Conservation (phyloP, 2,797 vertebrate genomes). For the Rhadinocentrus ornatus region DNA sequence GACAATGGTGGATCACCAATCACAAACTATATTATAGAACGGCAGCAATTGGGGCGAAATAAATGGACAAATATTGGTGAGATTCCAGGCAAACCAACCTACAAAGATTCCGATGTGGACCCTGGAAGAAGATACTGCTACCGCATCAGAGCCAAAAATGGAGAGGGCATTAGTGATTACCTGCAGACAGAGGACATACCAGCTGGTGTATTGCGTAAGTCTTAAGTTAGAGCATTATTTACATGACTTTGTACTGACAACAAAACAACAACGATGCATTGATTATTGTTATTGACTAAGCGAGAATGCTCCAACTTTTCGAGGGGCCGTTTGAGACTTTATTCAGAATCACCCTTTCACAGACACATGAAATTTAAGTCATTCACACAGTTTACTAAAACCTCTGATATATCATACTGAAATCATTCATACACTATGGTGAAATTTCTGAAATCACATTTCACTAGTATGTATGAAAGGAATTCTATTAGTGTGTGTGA, state of each 20-base stretch:
- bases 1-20: constrained; percentile 87
- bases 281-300: too few relatives aligned
- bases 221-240: constrained; percentile 8
- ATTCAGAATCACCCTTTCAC: too few relatives aligned
- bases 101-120: constrained; percentile 85
- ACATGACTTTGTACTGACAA: background rate
- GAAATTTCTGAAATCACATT: too few relatives aligned
- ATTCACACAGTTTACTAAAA: too few relatives aligned
- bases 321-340: too few relatives aligned
- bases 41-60: constrained; percentile 85
- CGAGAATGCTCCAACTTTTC: background rate
- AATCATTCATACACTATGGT: too few relatives aligned
- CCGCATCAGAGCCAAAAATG: constrained; percentile 86
- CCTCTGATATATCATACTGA: too few relatives aligned
- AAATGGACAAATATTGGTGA: constrained; percentile 87
- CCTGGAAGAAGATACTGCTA: constrained; percentile 88
- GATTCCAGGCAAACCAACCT: constrained; percentile 64
- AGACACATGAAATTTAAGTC: too few relatives aligned
- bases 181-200: constrained; percentile 87
- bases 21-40: constrained; percentile 85
- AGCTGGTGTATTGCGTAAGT: constrained; percentile 86
- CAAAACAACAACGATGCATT: background rate
- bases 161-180: constrained; percentile 85
- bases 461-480: too few relatives aligned
- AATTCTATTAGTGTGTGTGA: too few relatives aligned